Percentiles rank a stretch among this genome's conserved stretches.
Conservation (phyloP, 2,797 vertebrate species). For the Odontamblyopus lacepedii region DNA sequence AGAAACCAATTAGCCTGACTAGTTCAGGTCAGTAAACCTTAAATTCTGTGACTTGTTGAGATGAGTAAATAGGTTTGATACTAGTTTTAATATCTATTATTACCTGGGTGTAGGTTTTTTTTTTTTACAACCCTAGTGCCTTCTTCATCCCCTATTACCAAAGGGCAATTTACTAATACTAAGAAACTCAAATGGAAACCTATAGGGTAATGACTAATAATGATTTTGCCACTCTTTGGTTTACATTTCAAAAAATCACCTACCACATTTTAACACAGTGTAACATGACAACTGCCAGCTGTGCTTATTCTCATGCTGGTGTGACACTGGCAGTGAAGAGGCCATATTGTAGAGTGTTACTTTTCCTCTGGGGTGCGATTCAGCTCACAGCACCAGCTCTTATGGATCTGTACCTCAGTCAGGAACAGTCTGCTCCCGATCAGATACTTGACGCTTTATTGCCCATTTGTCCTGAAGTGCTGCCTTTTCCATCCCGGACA, state of each 20-base stretch:
- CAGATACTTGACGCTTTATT: slow-evolving; percentile 19
- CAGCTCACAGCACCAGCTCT: slow-evolving; percentile 26
- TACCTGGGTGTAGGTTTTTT: too few relatives aligned
- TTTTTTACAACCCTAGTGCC: not conserved
- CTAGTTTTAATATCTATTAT: too few relatives aligned
- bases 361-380: slow-evolving; percentile 17
- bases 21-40: too few relatives aligned
- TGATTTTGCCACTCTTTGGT: too few relatives aligned
- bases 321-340: slow-evolving; percentile 41
- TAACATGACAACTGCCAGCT: slow-evolving; percentile 13
- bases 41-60: too few relatives aligned
- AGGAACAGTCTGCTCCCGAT: slow-evolving; percentile 18
- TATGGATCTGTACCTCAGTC: slow-evolving; percentile 28
- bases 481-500: slow-evolving; percentile 20
- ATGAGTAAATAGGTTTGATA: too few relatives aligned
- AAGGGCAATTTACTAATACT: not conserved
- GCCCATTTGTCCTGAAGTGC: slow-evolving; percentile 1
- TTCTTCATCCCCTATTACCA: not conserved
- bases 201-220: too few relatives aligned
- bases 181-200: too few relatives aligned
- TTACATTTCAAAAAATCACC: not conserved
- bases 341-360: slow-evolving; percentile 25
- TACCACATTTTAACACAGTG: not conserved
- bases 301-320: not conserved
- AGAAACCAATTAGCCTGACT: not conserved